Conservation (phyloP, 2,888 invertebrate species). For the Argynnis bischoffii region DNA sequence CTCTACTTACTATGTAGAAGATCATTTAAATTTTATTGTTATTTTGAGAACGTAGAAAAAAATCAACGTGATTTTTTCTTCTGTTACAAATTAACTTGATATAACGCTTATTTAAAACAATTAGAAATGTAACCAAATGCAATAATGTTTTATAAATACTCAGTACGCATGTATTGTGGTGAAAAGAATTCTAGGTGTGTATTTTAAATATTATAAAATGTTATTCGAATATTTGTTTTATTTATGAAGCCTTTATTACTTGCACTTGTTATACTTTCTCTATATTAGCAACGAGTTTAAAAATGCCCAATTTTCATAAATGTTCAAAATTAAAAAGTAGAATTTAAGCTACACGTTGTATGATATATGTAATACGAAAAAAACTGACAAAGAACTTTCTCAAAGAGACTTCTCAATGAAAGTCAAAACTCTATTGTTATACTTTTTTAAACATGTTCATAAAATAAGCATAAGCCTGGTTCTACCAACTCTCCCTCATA, state of each 20-base stretch:
- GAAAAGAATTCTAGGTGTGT: constrained; percentile 77
- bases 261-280: too few relatives aligned
- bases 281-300: neutral
- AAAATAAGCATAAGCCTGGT: too few relatives aligned
- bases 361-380: too few relatives aligned
- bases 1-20: constrained; percentile 5
- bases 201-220: constrained; percentile 80
- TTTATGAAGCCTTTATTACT: constrained; percentile 34
- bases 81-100: constrained; percentile 2
- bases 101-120: constrained; percentile 33
- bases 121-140: constrained; percentile 64
- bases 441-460: too few relatives aligned
- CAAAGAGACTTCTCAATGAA: too few relatives aligned
- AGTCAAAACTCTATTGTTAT: too few relatives aligned
- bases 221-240: constrained; percentile 65
- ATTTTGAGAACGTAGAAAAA: constrained; percentile 13
- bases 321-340: too few relatives aligned
- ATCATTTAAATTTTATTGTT: constrained; percentile 7
- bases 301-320: too few relatives aligned
- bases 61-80: constrained; percentile 3
- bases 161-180: constrained; percentile 73
- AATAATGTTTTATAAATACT: constrained; percentile 74
- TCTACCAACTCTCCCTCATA: too few relatives aligned
- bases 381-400: too few relatives aligned
- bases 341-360: too few relatives aligned